phyloP scores from a whole-genome alignment of 1,140 invertebrate genomes.

The Nephila pilipes region DNA sequence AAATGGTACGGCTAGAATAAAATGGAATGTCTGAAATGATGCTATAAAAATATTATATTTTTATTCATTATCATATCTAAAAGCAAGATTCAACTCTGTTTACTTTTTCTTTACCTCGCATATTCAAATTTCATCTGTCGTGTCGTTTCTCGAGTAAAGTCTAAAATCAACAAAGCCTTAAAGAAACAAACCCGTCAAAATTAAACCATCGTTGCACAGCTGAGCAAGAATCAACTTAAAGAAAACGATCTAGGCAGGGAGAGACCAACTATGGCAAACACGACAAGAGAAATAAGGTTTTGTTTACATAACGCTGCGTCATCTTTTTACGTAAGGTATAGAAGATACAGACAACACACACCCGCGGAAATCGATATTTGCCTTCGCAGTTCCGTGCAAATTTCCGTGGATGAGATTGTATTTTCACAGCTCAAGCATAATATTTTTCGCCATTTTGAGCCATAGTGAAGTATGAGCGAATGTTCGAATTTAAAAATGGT shows the following conservation, averaged over 20 bases:
- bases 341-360: not conserved
- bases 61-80: no score
- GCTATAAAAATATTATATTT: no score
- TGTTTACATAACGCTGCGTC: constrained; percentile 7
- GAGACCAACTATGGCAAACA: not conserved
- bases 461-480: not conserved
- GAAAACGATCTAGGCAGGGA: not conserved
- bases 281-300: not conserved
- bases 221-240: not conserved
- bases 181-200: no score
- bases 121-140: no score
- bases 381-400: constrained; percentile 12
- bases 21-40: no score
- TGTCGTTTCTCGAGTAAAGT: no score
- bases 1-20: no score
- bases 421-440: not conserved
- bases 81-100: no score
- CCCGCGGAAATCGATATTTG: not conserved
- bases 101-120: no score
- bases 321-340: not conserved
- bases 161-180: no score
- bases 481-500: not conserved
- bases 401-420: not conserved
- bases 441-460: not conserved
- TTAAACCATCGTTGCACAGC: no score